Evolutionary conservation across 2,888 invertebrate species (phyloP).

Genomic region (Emmelina monodactyla): DNA sequence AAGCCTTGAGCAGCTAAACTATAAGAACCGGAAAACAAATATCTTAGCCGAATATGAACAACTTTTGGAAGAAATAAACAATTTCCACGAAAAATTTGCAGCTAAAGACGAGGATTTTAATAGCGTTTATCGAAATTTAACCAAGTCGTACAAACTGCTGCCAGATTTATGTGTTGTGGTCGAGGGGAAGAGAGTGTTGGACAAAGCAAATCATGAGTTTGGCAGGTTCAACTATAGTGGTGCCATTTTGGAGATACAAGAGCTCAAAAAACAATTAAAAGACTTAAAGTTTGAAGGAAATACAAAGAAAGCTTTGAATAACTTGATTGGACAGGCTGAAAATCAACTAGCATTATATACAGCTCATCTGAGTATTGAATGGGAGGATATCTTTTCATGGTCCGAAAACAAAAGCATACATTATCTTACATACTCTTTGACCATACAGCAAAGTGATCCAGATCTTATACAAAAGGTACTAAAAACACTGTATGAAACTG

Average conservation of each 20-base stretch:
- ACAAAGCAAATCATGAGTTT: constrained; percentile 44
- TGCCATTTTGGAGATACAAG: constrained; percentile 34
- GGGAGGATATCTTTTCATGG: constrained; percentile 55
- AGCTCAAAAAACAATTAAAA: constrained; percentile 28
- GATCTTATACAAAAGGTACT: constrained; percentile 40
- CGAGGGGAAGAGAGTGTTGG: constrained; percentile 37
- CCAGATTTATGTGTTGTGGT: constrained; percentile 33
- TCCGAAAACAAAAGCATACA: constrained; percentile 38
- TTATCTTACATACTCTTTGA: constrained; percentile 39
- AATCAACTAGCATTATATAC: constrained; percentile 44
- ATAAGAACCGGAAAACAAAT: constrained; percentile 38
- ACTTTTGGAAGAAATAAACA: constrained; percentile 24
- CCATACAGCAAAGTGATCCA: constrained; percentile 49
- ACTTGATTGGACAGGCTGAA: constrained; percentile 38
- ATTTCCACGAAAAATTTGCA: constrained; percentile 24
- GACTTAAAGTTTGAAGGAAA: constrained; percentile 37
- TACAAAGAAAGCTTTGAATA: constrained; percentile 30
- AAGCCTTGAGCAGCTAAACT: constrained; percentile 50
- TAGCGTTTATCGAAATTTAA: constrained; percentile 28
- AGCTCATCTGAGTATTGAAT: constrained; percentile 49
- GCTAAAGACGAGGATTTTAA: constrained; percentile 33
- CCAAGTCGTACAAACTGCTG: constrained; percentile 26
- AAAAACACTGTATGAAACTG: constrained; percentile 41
- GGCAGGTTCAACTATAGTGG: constrained; percentile 39
- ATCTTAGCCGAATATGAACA: constrained; percentile 31